Base-by-base conservation (phyloP, 2,113 vertebrate genomes). In the Leucopternis melanops region DNA sequence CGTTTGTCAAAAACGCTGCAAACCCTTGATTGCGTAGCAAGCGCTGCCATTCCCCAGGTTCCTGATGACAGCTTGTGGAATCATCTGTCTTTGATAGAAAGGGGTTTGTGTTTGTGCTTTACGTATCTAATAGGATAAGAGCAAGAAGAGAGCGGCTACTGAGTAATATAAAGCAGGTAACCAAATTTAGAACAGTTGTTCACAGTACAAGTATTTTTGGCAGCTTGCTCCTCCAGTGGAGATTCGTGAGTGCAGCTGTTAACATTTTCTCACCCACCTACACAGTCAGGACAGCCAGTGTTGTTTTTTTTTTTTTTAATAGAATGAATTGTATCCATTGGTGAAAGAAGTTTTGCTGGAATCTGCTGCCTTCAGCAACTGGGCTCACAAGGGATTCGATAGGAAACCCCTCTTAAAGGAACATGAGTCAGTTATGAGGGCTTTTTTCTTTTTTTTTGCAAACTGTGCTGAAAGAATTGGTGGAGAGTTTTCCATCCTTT, bases 221-320 rank as follows among this genome's bases (percentile, higher is more conserved):
- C 94, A 95, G 94, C 92, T 89, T 83, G 75, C 70, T 97, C 36
- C 52, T 69, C 62, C 87, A 84, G 73, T 8, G 66, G 91, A 91
- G 92, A 79, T 94, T 88, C n/a, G 10, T 75, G 5, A 81, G 94
- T 9, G 75, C 97, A 98, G 97, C 97, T 97, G 97, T 94, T 97
- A 94, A 57, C 90, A 94, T 97, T 97, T 96, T 97, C 95, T 97
- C 92, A 97, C 95, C 96, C 96, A 96, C 96, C 96, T 97, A 97
- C 97, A 96, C 96, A 96, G 93, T 71, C 89, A 96, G 86, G 40
- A 73, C 72, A 74, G 69, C 77, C 94, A 96, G 83, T 11, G 31
- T 36, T 49, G 0, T 27, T 15, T 61, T 17, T 57, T 77, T 77
- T 77, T 89, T 55, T 85, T 47, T 85, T 47, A 92, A 92, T 21